phyloP scores from a whole-genome alignment of 2,888 invertebrate species.

The Ariolimax columbianus region DNA sequence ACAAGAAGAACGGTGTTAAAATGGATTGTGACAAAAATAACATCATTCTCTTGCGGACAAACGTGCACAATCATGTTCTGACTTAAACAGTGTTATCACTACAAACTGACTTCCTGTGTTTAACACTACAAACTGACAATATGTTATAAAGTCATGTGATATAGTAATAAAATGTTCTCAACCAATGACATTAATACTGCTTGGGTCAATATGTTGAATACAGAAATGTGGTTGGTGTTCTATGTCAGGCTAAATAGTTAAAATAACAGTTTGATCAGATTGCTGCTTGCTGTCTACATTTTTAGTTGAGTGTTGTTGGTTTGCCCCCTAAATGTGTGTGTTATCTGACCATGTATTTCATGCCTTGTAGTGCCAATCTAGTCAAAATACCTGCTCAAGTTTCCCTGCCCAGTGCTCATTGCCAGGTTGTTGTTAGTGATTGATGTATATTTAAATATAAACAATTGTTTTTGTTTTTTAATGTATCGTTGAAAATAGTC shows the following conservation, averaged over 20 bases:
- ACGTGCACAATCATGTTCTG: too few species aligned
- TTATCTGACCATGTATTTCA: conserved; percentile 6
- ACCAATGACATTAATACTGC: too few species aligned
- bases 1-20: too few species aligned
- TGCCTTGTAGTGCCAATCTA: not conserved
- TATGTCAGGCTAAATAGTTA: conserved; percentile 4
- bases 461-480: too few species aligned
- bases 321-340: not conserved
- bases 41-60: too few species aligned
- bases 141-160: too few species aligned
- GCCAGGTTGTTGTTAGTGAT: not conserved
- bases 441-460: not conserved
- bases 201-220: too few species aligned
- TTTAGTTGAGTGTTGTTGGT: not conserved
- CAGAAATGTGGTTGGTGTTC: not conserved
- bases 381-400: not conserved
- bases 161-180: not conserved
- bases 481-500: too few species aligned
- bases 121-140: too few species aligned
- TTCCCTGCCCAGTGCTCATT: conserved; percentile 10
- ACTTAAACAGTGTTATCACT: too few species aligned
- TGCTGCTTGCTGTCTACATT: conserved; percentile 37
- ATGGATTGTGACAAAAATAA: too few species aligned
- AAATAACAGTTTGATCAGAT: conserved; percentile 39
- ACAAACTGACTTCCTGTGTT: too few species aligned